Conservation (phyloP, 2,888 invertebrate genomes). For the Spodoptera littoralis region DNA sequence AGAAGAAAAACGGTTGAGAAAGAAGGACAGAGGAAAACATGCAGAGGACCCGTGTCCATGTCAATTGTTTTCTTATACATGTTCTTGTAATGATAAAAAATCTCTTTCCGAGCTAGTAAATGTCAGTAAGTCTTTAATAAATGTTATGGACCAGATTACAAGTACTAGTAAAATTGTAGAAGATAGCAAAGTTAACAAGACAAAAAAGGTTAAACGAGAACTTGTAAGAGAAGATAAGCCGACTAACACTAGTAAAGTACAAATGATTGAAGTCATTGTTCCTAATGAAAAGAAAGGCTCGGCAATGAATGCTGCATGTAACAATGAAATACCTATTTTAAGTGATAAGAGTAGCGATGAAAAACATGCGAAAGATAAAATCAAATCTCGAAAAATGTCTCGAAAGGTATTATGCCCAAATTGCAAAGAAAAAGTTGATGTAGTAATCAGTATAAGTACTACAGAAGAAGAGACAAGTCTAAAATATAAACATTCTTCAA, state of each 20-base stretch:
- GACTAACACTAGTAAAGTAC: conserved; percentile 60
- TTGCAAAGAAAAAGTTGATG: conserved; percentile 76
- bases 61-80: conserved; percentile 79
- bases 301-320: conserved; percentile 34
- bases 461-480: conserved; percentile 71
- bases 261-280: conserved; percentile 52
- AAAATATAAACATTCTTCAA: conserved; percentile 58
- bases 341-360: conserved; percentile 39
- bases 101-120: conserved; percentile 67
- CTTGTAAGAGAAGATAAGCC: conserved; percentile 63
- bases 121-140: conserved; percentile 62
- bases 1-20: conserved; percentile 70
- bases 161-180: conserved; percentile 59
- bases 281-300: conserved; percentile 51
- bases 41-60: conserved; percentile 78
- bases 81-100: conserved; percentile 73
- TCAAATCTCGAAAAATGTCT: conserved; percentile 59
- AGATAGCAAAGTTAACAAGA: conserved; percentile 45
- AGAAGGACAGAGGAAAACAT: conserved; percentile 67
- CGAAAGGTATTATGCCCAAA: conserved; percentile 75
- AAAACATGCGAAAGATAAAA: conserved; percentile 50
- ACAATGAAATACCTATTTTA: conserved; percentile 42
- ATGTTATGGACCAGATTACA: conserved; percentile 62
- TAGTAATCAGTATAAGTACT: conserved; percentile 61
- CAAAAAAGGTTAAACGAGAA: conserved; percentile 57